phyloP scores from a whole-genome alignment of 2,113 vertebrate genomes.

The Mus spicilegus region DNA sequence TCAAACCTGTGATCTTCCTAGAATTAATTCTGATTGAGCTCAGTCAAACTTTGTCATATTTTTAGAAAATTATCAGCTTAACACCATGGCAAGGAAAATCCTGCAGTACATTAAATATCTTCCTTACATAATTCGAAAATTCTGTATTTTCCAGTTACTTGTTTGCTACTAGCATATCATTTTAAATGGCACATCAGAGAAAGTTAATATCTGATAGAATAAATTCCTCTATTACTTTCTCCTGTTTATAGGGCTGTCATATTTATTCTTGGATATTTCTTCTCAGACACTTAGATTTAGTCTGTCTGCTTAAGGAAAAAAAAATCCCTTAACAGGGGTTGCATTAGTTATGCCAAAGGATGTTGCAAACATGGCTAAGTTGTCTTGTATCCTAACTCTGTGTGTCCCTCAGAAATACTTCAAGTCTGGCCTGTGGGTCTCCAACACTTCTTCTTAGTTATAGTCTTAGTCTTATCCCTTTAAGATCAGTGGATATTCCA shows the following conservation, averaged over 20 bases:
- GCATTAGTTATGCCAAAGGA: accelerated
- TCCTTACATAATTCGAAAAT: neutral
- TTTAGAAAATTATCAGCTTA: neutral
- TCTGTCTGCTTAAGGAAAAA: neutral
- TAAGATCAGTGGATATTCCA: too few relatives aligned
- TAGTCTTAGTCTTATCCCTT: neutral
- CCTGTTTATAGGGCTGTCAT: neutral
- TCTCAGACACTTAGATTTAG: neutral
- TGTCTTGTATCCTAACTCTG: too few relatives aligned
- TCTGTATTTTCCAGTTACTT: neutral
- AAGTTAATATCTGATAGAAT: neutral
- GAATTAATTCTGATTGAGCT: neutral
- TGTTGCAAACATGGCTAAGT: accelerated
- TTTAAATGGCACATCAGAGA: neutral
- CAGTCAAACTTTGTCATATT: neutral
- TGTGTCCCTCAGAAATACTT: neutral
- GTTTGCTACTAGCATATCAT: neutral
- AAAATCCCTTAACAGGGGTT: neutral
- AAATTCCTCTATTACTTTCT: neutral
- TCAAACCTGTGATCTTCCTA: neutral
- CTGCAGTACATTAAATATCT: neutral
- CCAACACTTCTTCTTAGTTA: too few relatives aligned
- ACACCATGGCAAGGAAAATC: neutral
- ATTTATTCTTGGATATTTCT: neutral
- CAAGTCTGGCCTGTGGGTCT: neutral